A percentile compares a stretch with the other conserved stretches of the same genome.
Evolutionary conservation across 2,797 vertebrate genomes (phyloP).

Genomic region (Hyperoplus lanceolatus): DNA sequence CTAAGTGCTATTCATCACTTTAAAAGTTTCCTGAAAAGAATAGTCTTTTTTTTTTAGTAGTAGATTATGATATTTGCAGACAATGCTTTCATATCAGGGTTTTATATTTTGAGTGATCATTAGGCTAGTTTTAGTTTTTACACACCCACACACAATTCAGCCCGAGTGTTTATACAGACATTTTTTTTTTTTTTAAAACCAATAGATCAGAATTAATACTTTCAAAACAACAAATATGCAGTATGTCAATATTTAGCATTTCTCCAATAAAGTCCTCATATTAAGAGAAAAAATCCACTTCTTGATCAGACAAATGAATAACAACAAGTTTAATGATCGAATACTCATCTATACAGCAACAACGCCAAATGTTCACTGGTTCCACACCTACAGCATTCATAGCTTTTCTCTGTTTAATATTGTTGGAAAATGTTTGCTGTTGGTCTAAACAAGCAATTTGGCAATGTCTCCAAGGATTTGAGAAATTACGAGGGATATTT

Average conservation of each 20-base stretch:
- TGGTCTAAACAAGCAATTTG: constrained; percentile 10
- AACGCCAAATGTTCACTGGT: background rate
- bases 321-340: background rate
- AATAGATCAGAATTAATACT: background rate
- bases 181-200: too few species aligned
- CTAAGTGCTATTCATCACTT: constrained; percentile 64
- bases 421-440: background rate
- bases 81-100: constrained; percentile 15
- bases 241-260: background rate
- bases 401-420: background rate
- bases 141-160: too few species aligned
- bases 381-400: background rate
- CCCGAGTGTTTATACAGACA: too few species aligned
- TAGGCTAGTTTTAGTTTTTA: constrained; percentile 7
- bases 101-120: background rate
- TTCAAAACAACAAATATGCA: background rate
- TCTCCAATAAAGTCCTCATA: background rate
- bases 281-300: background rate
- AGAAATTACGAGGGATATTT: background rate
- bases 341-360: background rate
- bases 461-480: background rate
- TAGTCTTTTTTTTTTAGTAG: background rate
- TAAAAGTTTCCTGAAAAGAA: constrained; percentile 59
- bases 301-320: background rate
- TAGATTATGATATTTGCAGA: background rate